A percentile compares a stretch with the other conserved stretches of the same genome.
phyloP scores from a whole-genome alignment of 2,113 vertebrate species.

The Syngnathus typhle region DNA sequence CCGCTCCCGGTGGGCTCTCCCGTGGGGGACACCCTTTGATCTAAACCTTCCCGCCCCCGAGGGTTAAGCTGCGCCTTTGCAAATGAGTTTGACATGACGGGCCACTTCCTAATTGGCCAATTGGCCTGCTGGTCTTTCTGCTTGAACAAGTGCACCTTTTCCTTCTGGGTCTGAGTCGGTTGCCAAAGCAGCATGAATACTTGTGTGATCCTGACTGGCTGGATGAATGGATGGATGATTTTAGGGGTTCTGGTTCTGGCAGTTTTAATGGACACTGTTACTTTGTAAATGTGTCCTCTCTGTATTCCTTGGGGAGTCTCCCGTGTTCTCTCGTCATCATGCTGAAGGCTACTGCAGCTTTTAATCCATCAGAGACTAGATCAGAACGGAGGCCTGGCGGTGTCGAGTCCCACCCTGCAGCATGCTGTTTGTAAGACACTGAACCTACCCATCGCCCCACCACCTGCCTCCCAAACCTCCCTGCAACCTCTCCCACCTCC shows the following conservation, averaged over 20 bases:
- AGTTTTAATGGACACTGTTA: background rate
- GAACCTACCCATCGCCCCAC: conserved; percentile 12
- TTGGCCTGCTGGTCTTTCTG: conserved; percentile 46
- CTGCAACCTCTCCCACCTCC: conserved; percentile 10
- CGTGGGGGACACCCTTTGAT: conserved; percentile 72
- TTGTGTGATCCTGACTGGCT: no score
- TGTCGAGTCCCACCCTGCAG: conserved; percentile 65
- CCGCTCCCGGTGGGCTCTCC: conserved; percentile 51
- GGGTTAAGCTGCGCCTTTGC: conserved; percentile 72
- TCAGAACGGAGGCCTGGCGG: conserved; percentile 36
- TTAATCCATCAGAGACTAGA: conserved; percentile 49
- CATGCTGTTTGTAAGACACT: conserved; percentile 53
- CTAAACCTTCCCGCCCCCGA: conserved; percentile 64
- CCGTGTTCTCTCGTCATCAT: conserved; percentile 14
- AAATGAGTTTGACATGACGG: conserved; percentile 72
- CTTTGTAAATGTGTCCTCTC: conserved; percentile 2
- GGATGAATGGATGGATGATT: no score
- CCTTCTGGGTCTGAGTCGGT: conserved; percentile 8
- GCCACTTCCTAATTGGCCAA: conserved; percentile 69
- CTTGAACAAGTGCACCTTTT: conserved; percentile 58
- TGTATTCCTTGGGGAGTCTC: conserved; percentile 16
- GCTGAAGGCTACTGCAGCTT: conserved; percentile 52
- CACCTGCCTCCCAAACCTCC: conserved; percentile 35
- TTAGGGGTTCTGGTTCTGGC: background rate
- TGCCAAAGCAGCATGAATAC: background rate